Evolutionary conservation across 2,113 vertebrate species (phyloP).

Genomic region (Cololabis saira): DNA sequence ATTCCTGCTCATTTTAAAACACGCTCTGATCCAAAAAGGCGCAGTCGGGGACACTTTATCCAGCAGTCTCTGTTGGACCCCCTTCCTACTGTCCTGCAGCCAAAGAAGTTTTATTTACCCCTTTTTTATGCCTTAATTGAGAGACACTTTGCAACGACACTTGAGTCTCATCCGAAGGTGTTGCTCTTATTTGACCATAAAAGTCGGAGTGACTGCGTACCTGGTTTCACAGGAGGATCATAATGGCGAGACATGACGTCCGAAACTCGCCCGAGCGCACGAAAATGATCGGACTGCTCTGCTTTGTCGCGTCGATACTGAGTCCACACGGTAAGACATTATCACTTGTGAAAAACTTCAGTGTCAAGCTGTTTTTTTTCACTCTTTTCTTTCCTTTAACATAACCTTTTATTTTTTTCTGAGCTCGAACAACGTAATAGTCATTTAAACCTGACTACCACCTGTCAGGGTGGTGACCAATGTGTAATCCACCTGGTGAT

Average conservation of each 20-base stretch:
- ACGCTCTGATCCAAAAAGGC: constrained; percentile 16
- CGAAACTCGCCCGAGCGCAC: constrained; percentile 42
- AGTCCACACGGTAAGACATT: constrained; percentile 68
- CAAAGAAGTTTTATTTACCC: constrained; percentile 49
- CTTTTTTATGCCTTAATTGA: constrained; percentile 17
- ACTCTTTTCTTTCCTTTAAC: no score
- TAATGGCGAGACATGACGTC: constrained; percentile 67
- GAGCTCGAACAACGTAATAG: constrained; percentile 1
- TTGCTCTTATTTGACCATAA: neutral
- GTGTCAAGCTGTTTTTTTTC: neutral
- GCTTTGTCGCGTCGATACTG: constrained; percentile 54
- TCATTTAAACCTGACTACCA: constrained; percentile 26
- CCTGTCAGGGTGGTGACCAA: constrained; percentile 53
- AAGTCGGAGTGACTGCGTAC: constrained; percentile 23
- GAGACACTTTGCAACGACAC: constrained; percentile 8
- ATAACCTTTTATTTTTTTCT: neutral
- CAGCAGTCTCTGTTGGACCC: constrained; percentile 24
- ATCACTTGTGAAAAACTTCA: constrained; percentile 19
- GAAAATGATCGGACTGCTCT: constrained; percentile 58
- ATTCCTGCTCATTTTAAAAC: constrained; percentile 9
- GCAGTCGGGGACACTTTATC: constrained; percentile 21
- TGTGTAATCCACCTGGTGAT: no score
- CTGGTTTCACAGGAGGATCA: constrained; percentile 35
- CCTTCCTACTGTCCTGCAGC: constrained; percentile 27
- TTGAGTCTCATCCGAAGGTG: constrained; percentile 12